phyloP scores from a whole-genome alignment of 1,140 invertebrate genomes.

The Neodiprion fabricii region DNA sequence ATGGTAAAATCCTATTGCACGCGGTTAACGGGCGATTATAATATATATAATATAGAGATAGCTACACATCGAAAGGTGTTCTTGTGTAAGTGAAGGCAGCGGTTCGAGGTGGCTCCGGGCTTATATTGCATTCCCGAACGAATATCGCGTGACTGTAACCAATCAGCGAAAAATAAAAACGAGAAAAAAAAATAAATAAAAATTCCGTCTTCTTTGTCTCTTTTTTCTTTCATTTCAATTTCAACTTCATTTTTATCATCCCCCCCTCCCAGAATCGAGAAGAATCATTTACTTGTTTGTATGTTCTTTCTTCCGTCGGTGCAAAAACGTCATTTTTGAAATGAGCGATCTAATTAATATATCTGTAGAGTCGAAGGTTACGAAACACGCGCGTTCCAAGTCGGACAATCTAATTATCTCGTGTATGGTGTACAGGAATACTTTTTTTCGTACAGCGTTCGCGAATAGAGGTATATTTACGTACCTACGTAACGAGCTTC shows the following conservation, averaged over 20 bases:
- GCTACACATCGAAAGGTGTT: neutral
- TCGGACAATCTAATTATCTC: too few relatives aligned
- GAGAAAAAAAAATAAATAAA: too few relatives aligned
- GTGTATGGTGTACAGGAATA: too few relatives aligned
- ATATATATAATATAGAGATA: too few relatives aligned
- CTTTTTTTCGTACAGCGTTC: too few relatives aligned
- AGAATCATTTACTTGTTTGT: neutral
- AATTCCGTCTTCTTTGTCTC: neutral
- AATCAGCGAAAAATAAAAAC: neutral
- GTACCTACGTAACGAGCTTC: too few relatives aligned
- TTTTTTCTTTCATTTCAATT: neutral
- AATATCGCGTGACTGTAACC: slow-evolving; percentile 1
- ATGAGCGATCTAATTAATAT: neutral
- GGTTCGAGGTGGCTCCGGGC: neutral
- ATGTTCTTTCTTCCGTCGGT: neutral
- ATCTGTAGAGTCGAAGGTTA: neutral
- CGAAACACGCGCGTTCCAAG: too few relatives aligned
- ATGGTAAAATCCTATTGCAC: too few relatives aligned
- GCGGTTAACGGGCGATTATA: too few relatives aligned
- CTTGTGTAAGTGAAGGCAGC: neutral
- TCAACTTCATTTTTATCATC: neutral
- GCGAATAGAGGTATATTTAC: too few relatives aligned
- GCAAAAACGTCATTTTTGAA: neutral
- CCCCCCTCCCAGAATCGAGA: neutral
- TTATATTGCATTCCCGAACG: slow-evolving; percentile 1